Evolutionary conservation across 2,888 invertebrate species (phyloP).

Genomic region (Drosophila anceps): DNA sequence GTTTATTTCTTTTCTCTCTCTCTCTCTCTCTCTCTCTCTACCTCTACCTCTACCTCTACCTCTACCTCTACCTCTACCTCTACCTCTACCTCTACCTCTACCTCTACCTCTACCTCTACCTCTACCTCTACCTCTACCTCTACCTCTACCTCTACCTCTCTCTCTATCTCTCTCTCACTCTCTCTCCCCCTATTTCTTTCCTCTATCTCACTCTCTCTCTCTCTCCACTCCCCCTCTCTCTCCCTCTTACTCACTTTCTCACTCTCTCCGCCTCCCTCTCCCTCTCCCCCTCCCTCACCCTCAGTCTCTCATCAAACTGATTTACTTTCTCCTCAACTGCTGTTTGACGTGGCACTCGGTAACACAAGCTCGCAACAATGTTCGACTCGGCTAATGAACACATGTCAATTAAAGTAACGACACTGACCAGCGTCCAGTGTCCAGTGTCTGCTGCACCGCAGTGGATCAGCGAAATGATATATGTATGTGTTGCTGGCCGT

Average conservation of each 20-base stretch:
- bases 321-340: conserved; percentile 18
- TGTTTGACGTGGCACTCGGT: conserved; percentile 1
- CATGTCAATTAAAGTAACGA: conserved; percentile 72
- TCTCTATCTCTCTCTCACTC: background rate
- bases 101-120: background rate
- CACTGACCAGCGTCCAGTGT: conserved; percentile 29
- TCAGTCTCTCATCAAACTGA: background rate
- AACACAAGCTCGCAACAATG: conserved; percentile 42
- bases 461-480: conserved; percentile 55
- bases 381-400: conserved; percentile 67
- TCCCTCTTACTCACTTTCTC: background rate
- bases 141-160: background rate
- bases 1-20: background rate
- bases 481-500: conserved; percentile 23
- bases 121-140: background rate
- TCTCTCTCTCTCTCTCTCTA: background rate
- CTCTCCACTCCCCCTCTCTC: too few relatives aligned
- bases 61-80: fast-evolving
- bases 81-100: background rate
- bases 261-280: too few relatives aligned
- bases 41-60: background rate
- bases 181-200: background rate
- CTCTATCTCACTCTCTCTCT: too few relatives aligned
- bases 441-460: conserved; percentile 24
- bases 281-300: background rate